Percentiles rank a stretch among this genome's conserved stretches.
Conservation (phyloP, 2,797 vertebrate species). For the Moxostoma hubbsi region DNA sequence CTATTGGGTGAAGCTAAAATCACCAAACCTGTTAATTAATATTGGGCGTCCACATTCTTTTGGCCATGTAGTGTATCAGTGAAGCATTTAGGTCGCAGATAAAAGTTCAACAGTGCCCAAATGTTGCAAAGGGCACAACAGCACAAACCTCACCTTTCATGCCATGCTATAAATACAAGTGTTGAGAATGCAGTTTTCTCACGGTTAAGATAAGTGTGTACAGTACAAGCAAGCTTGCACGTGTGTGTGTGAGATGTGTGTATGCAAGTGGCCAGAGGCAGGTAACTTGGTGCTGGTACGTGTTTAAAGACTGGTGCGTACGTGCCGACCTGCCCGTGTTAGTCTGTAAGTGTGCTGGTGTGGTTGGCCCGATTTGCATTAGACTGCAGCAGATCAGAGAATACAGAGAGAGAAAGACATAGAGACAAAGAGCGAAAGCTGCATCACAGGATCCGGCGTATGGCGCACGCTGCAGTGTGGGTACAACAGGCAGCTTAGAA, state of each 20-base stretch:
- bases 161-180: slow-evolving; percentile 13
- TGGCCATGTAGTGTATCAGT: neutral
- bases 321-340: slow-evolving; percentile 72
- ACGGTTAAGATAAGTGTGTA: slow-evolving; percentile 29
- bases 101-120: slow-evolving; percentile 27
- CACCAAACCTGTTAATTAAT: neutral
- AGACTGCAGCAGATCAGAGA: slow-evolving; percentile 69
- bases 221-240: slow-evolving; percentile 23
- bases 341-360: slow-evolving; percentile 49
- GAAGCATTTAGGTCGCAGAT: neutral
- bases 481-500: slow-evolving; percentile 66
- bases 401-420: slow-evolving; percentile 61
- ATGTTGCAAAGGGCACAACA: neutral
- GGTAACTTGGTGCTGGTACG: slow-evolving; percentile 62
- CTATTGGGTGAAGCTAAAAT: neutral
- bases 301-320: slow-evolving; percentile 65
- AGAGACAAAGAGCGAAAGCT: slow-evolving; percentile 55
- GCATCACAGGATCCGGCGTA: slow-evolving; percentile 47
- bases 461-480: slow-evolving; percentile 59
- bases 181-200: slow-evolving; percentile 35
- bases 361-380: slow-evolving; percentile 60
- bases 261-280: slow-evolving; percentile 18
- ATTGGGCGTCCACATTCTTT: neutral
- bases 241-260: slow-evolving; percentile 26
- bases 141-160: slow-evolving; percentile 10